Evolutionary conservation across 2,113 vertebrate genomes (phyloP), one percentile per base, ranked within the genome.

Genomic region (Gnathonemus longibarbis): DNA sequence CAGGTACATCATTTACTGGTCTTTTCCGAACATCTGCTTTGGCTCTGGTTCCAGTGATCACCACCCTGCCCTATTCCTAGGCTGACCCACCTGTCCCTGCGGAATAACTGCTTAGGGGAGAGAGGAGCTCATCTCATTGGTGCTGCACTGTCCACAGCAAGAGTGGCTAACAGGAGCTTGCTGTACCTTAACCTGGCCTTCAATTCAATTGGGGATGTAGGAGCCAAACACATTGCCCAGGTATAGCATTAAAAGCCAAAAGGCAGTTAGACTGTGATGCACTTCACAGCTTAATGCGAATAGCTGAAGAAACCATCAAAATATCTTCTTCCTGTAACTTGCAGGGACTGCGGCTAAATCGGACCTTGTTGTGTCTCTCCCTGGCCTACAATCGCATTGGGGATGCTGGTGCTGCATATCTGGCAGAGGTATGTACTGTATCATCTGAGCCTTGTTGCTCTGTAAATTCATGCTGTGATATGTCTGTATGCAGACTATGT

Each of bases 311-410:
- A 70, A 70, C 62, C n/a, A 11, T 70, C 84, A 17, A 86, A 50
- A 24, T 27, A 3, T 24, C 46, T 27, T 86, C 45, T 85, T 50
- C 39, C 49, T 50, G 5, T 42, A 24, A 48, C 21, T 49, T 49
- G 0, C 91, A 98, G 98, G 97, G 97, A 11, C 93, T 99, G 89
- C 94, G 97, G 74, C 90, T 97, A 53, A 98, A 99, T 90, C 95
- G 96, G 1, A 93, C 96, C 0, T 93, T 99, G 93, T 93, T 97
- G 42, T 96, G 94, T 92, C 95, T 99, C 52, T 97, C 97, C 0
- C 89, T 99, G 91, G 95, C 95, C 0, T 96, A 96, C 94, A 98
- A 99, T 91, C 91, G 93, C 27, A 97, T 98, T 6, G 94, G 95
- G 3, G 97, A 99, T 58, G 39, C 84, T 0, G 97, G 98, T 0